Base-by-base conservation (phyloP, 2,797 vertebrate species). In the Acropternis orthonyx region DNA sequence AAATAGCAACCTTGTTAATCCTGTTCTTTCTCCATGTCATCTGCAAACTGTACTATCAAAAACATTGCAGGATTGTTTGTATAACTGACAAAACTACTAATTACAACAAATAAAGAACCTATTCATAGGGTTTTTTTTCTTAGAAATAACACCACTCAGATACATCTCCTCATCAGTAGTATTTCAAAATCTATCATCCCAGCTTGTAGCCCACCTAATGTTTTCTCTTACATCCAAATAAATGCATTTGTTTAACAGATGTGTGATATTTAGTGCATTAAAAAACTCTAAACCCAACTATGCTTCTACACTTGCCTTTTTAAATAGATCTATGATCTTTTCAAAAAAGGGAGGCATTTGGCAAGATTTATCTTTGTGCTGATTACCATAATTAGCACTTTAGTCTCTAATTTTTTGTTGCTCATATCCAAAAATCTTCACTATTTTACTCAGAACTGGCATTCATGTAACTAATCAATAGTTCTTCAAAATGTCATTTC, bases 401-500 rank as follows among this genome's bases (percentile, higher is more conserved):
- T 26, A 68, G 34, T 9, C 10, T 78, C 22, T 66, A 65, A 16
- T 3, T 81, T 81, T 66, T 66, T 76, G 17, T 62, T 77, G 23
- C 41, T 86, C 20, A 68, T 49, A 76, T 86, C 62, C 43, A 86
- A 92, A 61, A 86, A 43, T 39, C 30, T 81, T 90, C 46, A 54
- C 10, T 65, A 36, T 69, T 84, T 72, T 51, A 62, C 34, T 84
- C 66, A 51, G 46, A 78, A 93, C 46, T 91, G 12, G 77, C 41
- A 69, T 51, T 30, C 49, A 54, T 41, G 34, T 78, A 94, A 71
- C 34, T 51, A 72, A 91, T 88, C 74, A 86, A 84, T 66, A 88
- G 51, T 66, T 91, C 51, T 88, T 94, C 55, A 92, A 65, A 91
- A 89, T 48, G 46, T 32, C 10, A 55, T 73, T 88, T 91, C 46